A percentile compares a stretch with the other conserved stretches of the same genome.
Conservation (phyloP, 2,888 invertebrate genomes). For the Melolontha melolontha region DNA sequence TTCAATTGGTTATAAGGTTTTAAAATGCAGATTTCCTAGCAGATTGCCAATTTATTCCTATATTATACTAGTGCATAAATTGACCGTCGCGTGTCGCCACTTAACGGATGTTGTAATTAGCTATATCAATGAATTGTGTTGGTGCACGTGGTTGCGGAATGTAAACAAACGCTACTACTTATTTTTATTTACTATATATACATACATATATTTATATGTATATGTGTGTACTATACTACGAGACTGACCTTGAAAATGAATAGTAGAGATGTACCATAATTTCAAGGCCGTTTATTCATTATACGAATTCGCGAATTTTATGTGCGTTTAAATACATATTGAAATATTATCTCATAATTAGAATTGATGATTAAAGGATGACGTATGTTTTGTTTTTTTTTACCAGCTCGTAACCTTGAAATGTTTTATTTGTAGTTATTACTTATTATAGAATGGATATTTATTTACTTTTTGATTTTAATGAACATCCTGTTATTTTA, state of each 20-base stretch:
- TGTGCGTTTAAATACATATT: not conserved
- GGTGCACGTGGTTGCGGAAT: conserved; percentile 47
- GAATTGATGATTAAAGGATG: not conserved
- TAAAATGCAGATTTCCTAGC: no score
- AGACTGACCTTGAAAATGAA: conserved; percentile 42
- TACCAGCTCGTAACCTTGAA: not conserved
- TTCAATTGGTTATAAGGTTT: no score
- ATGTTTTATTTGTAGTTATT: not conserved
- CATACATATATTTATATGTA: no score
- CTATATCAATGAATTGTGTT: conserved; percentile 45
- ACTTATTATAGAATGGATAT: no score
- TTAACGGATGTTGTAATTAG: conserved; percentile 39
- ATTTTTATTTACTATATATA: conserved; percentile 47
- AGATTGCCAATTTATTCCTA: not conserved
- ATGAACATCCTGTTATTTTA: not conserved
- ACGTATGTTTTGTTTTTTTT: not conserved
- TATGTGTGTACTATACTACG: conserved; percentile 36
- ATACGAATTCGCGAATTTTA: conserved; percentile 24
- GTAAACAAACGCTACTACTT: conserved; percentile 48
- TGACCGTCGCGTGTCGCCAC: conserved; percentile 42
- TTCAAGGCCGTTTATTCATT: conserved; percentile 41
- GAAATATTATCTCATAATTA: not conserved
- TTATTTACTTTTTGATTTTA: not conserved
- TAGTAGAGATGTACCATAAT: conserved; percentile 41
- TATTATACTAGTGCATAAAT: conserved; percentile 25